Evolutionary conservation across 2,888 invertebrate species (phyloP).

Genomic region (Hecatera dysodea): DNA sequence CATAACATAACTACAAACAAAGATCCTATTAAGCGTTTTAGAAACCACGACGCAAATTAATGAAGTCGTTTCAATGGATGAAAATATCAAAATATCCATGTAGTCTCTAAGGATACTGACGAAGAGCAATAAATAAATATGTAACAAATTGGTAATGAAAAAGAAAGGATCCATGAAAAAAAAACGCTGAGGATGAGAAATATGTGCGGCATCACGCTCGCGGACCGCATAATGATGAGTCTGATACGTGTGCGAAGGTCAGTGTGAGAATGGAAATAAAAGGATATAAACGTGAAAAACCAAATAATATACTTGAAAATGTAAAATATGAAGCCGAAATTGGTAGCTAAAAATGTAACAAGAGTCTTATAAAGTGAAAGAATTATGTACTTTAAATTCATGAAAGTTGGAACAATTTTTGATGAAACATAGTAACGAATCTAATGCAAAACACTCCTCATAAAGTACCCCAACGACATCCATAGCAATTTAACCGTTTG

Average conservation of each 20-base stretch:
- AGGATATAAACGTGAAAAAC: constrained; percentile 20
- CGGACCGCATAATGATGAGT: constrained; percentile 54
- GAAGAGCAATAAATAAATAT: constrained; percentile 51
- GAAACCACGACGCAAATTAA: constrained; percentile 2
- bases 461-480: constrained; percentile 39
- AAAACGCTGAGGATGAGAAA: constrained; percentile 45
- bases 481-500: constrained; percentile 16
- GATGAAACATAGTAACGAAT: not conserved
- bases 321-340: not conserved
- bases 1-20: not conserved
- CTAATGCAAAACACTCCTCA: constrained; percentile 15
- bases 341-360: not conserved
- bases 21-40: not conserved
- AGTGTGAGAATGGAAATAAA: constrained; percentile 26
- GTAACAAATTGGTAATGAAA: constrained; percentile 54
- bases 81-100: not conserved
- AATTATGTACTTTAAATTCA: not conserved
- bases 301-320: constrained; percentile 6
- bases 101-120: constrained; percentile 1
- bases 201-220: constrained; percentile 61
- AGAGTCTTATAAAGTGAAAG: not conserved
- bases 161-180: constrained; percentile 57
- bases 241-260: constrained; percentile 56
- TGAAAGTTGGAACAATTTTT: not conserved
- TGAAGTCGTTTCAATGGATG: not conserved